These are phyloP conservation scores for Taenioides sp. DNA, from an alignment of 2,797 vertebrate genomes.

Conservation along the genomic window DNA sequence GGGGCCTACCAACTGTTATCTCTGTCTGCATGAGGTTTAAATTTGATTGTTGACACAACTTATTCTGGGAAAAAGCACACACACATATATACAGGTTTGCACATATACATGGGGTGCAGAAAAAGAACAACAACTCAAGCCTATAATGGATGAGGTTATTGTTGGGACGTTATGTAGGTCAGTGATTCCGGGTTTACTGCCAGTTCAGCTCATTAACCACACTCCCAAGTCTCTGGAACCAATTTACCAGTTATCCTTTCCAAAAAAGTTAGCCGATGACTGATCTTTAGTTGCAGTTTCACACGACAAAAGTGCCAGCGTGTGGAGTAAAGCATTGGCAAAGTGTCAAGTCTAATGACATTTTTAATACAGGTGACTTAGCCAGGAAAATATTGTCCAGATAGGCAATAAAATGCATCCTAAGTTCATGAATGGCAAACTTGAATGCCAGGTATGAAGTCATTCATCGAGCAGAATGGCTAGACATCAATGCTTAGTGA, in stretches of 20 bases:
- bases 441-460: constrained; percentile 1
- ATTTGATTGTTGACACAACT: constrained; percentile 57
- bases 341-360: not conserved
- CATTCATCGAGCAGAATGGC: not conserved
- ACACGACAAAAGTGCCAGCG: not conserved
- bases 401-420: constrained; percentile 7
- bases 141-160: constrained; percentile 29
- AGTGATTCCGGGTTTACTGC: constrained; percentile 23
- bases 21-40: constrained; percentile 57
- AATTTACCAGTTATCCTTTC: not conserved
- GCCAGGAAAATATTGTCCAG: constrained; percentile 4
- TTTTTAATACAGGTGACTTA: constrained; percentile 3
- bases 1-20: constrained; percentile 50
- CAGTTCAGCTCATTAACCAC: constrained; percentile 22
- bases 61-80: constrained; percentile 42
- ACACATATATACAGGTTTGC: constrained; percentile 15
- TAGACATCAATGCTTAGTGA: not conserved
- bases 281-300: constrained; percentile 2
- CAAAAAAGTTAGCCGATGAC: constrained; percentile 9
- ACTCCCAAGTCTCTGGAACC: constrained; percentile 17
- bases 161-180: constrained; percentile 31
- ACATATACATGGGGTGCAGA: constrained; percentile 15
- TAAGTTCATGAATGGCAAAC: not conserved
- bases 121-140: constrained; percentile 15
- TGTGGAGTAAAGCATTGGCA: not conserved